phyloP scores from a whole-genome alignment of 2,113 vertebrate species.

The Anhinga anhinga region DNA sequence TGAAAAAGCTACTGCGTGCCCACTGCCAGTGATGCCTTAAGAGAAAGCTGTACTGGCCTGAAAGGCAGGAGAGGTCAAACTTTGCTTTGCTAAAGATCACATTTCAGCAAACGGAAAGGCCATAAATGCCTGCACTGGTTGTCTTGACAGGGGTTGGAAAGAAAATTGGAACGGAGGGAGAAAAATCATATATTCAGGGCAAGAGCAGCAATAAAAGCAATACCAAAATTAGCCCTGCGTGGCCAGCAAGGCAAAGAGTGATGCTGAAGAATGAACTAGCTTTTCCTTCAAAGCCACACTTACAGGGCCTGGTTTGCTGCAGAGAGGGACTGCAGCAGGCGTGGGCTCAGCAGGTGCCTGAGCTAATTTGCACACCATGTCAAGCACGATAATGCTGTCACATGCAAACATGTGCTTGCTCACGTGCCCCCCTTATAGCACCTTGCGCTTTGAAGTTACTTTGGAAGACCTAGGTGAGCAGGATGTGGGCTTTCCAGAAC shows the following conservation, averaged over 20 bases:
- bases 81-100: neutral
- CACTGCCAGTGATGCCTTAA: neutral
- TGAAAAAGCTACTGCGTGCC: neutral
- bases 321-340: neutral
- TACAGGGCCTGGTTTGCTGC: neutral
- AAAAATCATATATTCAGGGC: neutral
- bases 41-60: neutral
- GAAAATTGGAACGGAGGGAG: neutral
- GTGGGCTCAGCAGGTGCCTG: neutral
- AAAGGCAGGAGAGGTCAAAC: neutral
- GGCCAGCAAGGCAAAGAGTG: neutral
- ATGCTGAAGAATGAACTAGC: neutral
- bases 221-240: neutral
- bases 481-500: neutral
- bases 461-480: neutral
- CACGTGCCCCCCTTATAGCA: fast-evolving
- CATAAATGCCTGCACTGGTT: neutral
- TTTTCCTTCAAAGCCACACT: neutral
- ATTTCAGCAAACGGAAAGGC: neutral
- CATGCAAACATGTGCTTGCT: neutral
- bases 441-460: neutral
- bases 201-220: neutral
- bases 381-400: fast-evolving
- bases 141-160: neutral
- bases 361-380: fast-evolving